Percentiles rank a stretch among this genome's conserved stretches.
phyloP scores from a whole-genome alignment of 2,888 invertebrate species.

The Rapana venosa region DNA sequence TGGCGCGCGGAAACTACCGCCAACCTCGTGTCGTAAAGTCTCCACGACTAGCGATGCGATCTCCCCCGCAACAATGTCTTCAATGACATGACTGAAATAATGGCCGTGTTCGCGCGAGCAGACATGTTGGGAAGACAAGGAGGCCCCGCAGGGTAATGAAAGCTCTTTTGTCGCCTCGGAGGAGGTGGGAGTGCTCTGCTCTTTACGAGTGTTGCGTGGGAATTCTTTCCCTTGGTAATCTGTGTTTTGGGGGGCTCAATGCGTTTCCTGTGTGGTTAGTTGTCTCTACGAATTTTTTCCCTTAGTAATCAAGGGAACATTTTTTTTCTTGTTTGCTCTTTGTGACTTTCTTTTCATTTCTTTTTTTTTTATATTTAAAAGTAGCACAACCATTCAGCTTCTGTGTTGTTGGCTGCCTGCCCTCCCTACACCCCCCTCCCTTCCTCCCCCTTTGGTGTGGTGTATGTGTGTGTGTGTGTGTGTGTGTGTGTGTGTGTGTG shows the following conservation, averaged over 20 bases:
- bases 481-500: background rate
- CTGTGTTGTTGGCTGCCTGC: too few species aligned
- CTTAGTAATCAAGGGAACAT: slow-evolving; percentile 5
- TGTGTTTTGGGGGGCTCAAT: background rate
- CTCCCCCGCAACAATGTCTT: too few species aligned
- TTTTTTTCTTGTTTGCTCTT: background rate
- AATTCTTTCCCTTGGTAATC: slow-evolving; percentile 23
- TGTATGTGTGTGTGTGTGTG: too few species aligned
- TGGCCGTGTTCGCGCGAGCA: background rate
- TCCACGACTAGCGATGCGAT: too few species aligned
- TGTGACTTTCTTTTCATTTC: background rate
- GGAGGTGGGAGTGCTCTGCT: background rate
- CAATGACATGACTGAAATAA: background rate
- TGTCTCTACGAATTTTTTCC: slow-evolving; percentile 26
- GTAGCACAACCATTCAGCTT: too few species aligned
- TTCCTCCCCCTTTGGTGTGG: background rate
- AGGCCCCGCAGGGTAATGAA: background rate
- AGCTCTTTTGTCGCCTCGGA: background rate
- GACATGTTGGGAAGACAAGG: background rate
- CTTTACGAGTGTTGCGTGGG: slow-evolving; percentile 17
- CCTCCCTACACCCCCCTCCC: background rate
- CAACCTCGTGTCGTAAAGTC: too few species aligned
- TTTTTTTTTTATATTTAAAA: too few species aligned
- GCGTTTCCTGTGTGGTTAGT: background rate
- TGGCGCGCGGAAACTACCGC: too few species aligned